Conservation (phyloP, 2,113 vertebrate species). For the Sialia sialis region DNA sequence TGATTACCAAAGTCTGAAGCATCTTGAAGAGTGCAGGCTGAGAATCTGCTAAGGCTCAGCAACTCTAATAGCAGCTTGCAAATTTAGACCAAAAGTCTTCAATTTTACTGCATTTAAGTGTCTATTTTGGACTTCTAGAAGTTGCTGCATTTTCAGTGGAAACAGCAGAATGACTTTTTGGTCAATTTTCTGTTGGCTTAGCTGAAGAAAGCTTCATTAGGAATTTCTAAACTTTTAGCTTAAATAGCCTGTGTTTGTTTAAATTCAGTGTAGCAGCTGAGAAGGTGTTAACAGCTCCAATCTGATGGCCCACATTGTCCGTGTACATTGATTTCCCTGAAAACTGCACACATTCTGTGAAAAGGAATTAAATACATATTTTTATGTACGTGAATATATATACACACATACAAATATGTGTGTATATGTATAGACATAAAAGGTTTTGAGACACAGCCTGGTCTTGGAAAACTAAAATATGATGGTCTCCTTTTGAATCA, state of each 20-base stretch:
- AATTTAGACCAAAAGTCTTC: background rate
- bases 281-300: background rate
- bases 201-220: background rate
- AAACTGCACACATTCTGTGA: background rate
- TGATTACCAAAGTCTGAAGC: background rate
- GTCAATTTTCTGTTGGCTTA: background rate
- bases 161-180: background rate
- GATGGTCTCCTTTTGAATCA: background rate
- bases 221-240: background rate
- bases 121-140: background rate
- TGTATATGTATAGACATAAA: no score
- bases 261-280: background rate
- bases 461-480: background rate
- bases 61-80: rapidly evolving
- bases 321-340: background rate
- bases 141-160: background rate
- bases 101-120: background rate
- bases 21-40: background rate
- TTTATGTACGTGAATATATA: no score
- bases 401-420: background rate
- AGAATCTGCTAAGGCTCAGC: background rate
- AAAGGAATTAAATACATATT: background rate
- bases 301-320: background rate
- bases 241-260: background rate
- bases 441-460: background rate